Evolutionary conservation across 2,113 vertebrate species (phyloP).

Genomic region (crab-eating macaque (Macaca fascicularis)): T2T-MFA8v1.1 NC_088393.1:64081501-64082000

Average conservation of each 20-base stretch:
- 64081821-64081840: background rate
- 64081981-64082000: background rate
- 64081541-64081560: background rate
- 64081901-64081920: background rate
- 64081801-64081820: background rate
- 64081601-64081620: background rate
- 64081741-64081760: rapidly evolving
- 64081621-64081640: background rate
- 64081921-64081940: too few relatives aligned
- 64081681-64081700: background rate
- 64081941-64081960: background rate
- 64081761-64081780: background rate
- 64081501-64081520: background rate
- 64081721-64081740: too few relatives aligned
- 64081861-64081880: rapidly evolving
- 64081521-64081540: background rate
- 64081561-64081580: background rate
- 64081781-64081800: background rate
- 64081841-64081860: background rate
- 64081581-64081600: background rate
- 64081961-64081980: too few relatives aligned
- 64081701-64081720: background rate
- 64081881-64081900: rapidly evolving
- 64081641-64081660: rapidly evolving
- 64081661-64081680: background rate